Base-by-base conservation (phyloP, 2,113 vertebrate species). In the Scopus umbretta region DNA sequence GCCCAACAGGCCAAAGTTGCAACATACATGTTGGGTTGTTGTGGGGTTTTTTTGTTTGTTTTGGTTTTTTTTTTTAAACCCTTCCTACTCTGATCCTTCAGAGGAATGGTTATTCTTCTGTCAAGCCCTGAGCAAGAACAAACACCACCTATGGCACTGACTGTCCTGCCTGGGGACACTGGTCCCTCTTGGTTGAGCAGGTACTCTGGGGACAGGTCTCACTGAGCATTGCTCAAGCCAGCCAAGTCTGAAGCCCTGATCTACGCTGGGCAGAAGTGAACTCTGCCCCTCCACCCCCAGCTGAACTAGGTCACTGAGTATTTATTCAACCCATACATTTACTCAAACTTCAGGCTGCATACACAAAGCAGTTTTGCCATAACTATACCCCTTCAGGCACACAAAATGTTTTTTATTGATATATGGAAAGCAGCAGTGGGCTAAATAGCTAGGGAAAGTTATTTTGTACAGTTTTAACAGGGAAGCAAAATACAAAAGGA, bases 291-390 rank as follows among this genome's bases (percentile, higher is more conserved):
- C 61, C 65, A 67, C 36, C 47, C 68, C 65, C 65, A 47, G n/a
- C 52, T 80, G 38, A 89, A 79, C 68, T 38, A 78, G 59, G 78
- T 66, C 68, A 53, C 63, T 47, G 65, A 59, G 70, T 92, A 71
- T 95, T 95, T 96, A 92, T 84, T 87, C 68, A 94, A 74, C 63
- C 63, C 80, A 78, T 36, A 55, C 52, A 92, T 61, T 90, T 93
- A 65, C 27, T 94, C 59, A 62, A 87, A 82, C 81, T 74, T 52
- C 45, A 93, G 47, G 76, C 5, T 92, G 47, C 50, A n/a, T 21
- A 65, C 25, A 76, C 63, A 80, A 71, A 74, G 38, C 62, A n/a
- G 9, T 55, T 94, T 61, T 62, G 62, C 62, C 55, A 4, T 10
- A 79, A 68, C 71, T n/a, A 22, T 26, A 80, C 22, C 80, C 50